These are phyloP conservation scores for Periphyllus acericola DNA, from an alignment of 2,888 invertebrate genomes.

Conservation along the genomic window DNA sequence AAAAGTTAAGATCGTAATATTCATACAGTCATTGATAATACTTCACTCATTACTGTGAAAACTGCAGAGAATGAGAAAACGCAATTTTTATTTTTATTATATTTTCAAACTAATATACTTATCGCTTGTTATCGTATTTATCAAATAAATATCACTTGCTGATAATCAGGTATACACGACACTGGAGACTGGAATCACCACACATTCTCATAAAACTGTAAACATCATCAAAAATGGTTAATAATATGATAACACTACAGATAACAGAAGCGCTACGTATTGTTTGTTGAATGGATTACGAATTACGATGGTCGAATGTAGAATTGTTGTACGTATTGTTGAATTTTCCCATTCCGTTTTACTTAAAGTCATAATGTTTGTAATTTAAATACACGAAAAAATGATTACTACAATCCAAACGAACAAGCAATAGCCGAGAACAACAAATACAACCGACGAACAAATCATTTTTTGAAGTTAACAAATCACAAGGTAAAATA, in stretches of 20 bases:
- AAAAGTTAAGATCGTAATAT: background rate
- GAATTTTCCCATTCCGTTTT: background rate
- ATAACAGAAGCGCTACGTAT: background rate
- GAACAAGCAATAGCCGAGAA: constrained; percentile 48
- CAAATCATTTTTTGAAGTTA: constrained; percentile 39
- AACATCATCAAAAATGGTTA: constrained; percentile 44
- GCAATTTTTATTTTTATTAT: background rate
- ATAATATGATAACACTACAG: background rate
- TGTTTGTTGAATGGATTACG: background rate
- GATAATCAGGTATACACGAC: background rate
- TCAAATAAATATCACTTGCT: background rate
- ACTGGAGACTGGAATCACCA: background rate
- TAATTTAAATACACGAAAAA: constrained; percentile 48
- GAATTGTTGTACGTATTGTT: no score
- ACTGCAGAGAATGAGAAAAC: background rate
- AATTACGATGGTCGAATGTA: background rate
- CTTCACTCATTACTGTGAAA: background rate
- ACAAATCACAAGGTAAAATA: constrained; percentile 33
- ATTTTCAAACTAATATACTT: background rate
- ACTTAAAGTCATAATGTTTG: background rate
- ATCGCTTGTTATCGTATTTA: background rate
- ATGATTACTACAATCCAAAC: constrained; percentile 52
- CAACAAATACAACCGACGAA: constrained; percentile 46
- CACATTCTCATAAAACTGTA: constrained; percentile 16
- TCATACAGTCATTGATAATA: background rate